Conservation (phyloP, 2,113 vertebrate genomes). For the Syngnathus typhle region DNA sequence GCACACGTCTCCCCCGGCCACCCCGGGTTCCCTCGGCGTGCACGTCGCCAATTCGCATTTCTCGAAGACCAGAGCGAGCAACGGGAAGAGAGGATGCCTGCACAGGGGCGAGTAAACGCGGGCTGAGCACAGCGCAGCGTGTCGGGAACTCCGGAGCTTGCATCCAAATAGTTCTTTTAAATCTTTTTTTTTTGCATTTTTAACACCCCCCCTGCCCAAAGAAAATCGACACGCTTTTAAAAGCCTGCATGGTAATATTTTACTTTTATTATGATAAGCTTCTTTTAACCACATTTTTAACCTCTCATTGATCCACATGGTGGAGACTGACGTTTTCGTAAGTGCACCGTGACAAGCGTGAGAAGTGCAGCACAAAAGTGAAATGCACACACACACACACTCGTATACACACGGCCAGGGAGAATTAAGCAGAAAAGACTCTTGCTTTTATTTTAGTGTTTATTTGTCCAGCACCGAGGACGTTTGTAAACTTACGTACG, state of each 20-base stretch:
- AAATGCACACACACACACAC: background rate
- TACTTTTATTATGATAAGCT: background rate
- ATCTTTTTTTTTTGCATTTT: background rate
- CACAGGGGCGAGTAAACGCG: constrained; percentile 66
- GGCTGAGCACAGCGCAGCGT: constrained; percentile 53
- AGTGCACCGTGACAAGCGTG: constrained; percentile 8
- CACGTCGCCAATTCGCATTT: constrained; percentile 99
- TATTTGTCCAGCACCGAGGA: background rate
- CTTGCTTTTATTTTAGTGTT: background rate
- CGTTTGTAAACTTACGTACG: background rate
- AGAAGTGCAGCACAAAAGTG: constrained; percentile 7
- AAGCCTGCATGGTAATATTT: background rate
- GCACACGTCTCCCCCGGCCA: constrained; percentile 98
- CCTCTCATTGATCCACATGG: constrained; percentile 2
- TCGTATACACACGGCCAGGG: background rate
- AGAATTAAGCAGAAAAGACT: background rate
- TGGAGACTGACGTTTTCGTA: constrained; percentile 2
- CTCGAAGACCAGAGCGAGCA: constrained; percentile 98
- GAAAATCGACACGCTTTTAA: background rate
- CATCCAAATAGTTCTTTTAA: background rate
- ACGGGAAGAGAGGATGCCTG: constrained; percentile 98
- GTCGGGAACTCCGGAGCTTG: background rate
- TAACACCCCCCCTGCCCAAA: background rate
- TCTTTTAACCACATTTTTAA: constrained; percentile 4
- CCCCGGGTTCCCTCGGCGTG: constrained; percentile 96